phyloP scores from a whole-genome alignment of 2,113 vertebrate genomes.

The Apteryx owenii region DNA sequence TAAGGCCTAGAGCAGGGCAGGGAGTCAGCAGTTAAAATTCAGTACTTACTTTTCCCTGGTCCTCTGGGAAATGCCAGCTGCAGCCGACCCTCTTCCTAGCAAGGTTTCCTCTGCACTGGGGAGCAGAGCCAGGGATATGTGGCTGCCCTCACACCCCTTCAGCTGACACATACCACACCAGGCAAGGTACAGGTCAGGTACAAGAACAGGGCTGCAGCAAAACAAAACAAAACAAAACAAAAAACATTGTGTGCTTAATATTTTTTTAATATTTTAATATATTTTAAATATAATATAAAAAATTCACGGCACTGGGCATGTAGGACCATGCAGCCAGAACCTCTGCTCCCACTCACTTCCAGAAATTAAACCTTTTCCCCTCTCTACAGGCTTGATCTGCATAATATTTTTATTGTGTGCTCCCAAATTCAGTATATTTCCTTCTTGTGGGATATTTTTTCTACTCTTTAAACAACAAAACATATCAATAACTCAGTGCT shows the following conservation, averaged over 20 bases:
- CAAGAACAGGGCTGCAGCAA: neutral
- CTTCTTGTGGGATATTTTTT: neutral
- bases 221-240: neutral
- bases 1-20: neutral
- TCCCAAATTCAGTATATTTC: neutral
- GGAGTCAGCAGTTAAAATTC: rapidly evolving
- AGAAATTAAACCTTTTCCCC: neutral
- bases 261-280: neutral
- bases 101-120: neutral
- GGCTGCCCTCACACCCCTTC: neutral
- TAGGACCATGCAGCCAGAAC: neutral
- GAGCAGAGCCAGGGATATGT: neutral
- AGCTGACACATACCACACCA: neutral
- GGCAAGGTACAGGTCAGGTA: neutral
- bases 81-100: neutral
- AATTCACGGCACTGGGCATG: neutral
- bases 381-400: neutral
- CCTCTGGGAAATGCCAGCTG: neutral
- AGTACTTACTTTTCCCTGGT: neutral
- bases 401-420: no score
- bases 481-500: constrained; percentile 48
- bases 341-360: neutral
- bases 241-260: neutral
- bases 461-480: constrained; percentile 17
- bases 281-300: neutral